These are phyloP conservation scores for Rhincodon typus DNA, from an alignment of 2,797 vertebrate genomes.

Conservation along the genomic window DNA sequence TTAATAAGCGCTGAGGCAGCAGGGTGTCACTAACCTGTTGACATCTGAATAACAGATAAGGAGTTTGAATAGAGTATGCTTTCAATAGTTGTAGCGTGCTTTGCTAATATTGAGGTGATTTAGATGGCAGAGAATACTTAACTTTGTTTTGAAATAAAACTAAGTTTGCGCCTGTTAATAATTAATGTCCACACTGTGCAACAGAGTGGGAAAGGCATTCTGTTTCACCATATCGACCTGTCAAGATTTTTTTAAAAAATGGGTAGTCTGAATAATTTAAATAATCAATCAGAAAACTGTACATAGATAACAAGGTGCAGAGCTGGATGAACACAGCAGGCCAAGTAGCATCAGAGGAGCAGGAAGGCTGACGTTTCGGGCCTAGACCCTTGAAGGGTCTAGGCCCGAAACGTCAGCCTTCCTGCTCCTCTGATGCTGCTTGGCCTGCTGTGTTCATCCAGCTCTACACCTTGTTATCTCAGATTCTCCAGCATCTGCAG, in stretches of 20 bases:
- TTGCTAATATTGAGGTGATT: not conserved
- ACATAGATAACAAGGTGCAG: too few species aligned
- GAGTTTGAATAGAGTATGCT: not conserved
- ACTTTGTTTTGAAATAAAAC: not conserved
- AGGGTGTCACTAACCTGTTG: not conserved
- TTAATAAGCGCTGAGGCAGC: not conserved
- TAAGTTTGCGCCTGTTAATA: too few species aligned
- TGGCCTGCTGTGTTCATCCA: too few species aligned
- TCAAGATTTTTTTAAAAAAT: not conserved
- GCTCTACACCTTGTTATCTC: too few species aligned
- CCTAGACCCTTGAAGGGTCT: too few species aligned
- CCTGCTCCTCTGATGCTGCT: too few species aligned
- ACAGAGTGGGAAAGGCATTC: not conserved
- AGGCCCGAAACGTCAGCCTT: too few species aligned
- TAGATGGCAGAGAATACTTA: not conserved
- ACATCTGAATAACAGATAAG: not conserved
- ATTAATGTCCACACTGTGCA: too few species aligned
- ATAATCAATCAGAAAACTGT: not conserved
- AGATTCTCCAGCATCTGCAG: too few species aligned
- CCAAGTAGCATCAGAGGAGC: too few species aligned
- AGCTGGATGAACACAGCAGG: too few species aligned
- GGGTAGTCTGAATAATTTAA: not conserved
- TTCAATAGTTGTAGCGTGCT: not conserved
- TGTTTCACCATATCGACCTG: not conserved
- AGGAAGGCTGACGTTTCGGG: too few species aligned